Base-by-base conservation (phyloP, 2,888 invertebrate species). In the Clivina fossor region DNA sequence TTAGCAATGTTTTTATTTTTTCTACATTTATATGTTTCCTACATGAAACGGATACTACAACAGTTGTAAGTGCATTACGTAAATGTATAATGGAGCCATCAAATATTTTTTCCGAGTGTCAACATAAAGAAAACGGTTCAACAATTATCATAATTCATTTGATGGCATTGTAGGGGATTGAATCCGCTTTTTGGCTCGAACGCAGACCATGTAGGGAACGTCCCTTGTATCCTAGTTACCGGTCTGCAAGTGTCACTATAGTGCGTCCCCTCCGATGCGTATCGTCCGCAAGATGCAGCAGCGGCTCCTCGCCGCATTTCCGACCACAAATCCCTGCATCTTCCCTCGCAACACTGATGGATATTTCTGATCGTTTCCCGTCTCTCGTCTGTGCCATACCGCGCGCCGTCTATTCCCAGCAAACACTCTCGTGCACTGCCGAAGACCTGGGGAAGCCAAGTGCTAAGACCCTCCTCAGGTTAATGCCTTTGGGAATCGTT, bases 401-500 rank as follows among this genome's bases (percentile, higher is more conserved):
- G 4, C 22, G 13, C 46, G n/a, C 30, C 18, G 18, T 13, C 20
- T 26, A 11, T 30, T 8, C 2, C 35, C 13, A 15, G 20, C 35
- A 43, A 7, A 19, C 30, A n/a, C 51, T 18, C 20, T 22, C 24
- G 15, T 26, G 11, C 26, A 22, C 18, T 40, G 19, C 40, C 35
- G n/a, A 3, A 15, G 35, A 3, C 11, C 28, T 11, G 28, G 24
- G 33, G 9, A 11, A 40, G 20, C 43, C 43, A 20, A 33, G 43
- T 51, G 56, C 57, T 57, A 38, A 37, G 59, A 57, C 48, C 49
- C 49, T 57, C 65, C 60, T 58, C 63, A 63, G 66, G 65, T 67
- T 65, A 66, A 65, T 66, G 65, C 68, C 62, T 64, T 58, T 38
- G 56, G 66, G 67, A 67, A 66, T 62, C 60, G 58, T 56, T 53